Percentiles rank a stretch among this genome's conserved stretches.
These are phyloP conservation scores for Eutrigla gurnardus DNA, from an alignment of 2,797 vertebrate species.

Conservation along the genomic window DNA sequence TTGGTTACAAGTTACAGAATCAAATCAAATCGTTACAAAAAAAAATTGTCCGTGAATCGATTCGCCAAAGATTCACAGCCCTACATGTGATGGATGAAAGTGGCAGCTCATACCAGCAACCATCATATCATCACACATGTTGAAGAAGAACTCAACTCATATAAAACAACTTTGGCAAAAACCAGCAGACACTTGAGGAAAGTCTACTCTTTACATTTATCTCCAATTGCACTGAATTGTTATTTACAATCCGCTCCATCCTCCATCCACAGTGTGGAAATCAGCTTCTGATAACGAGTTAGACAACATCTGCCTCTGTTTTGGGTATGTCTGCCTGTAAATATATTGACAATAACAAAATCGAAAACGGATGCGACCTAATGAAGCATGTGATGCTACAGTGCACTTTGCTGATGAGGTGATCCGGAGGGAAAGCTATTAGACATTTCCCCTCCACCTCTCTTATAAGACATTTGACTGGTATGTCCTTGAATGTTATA, in stretches of 20 bases:
- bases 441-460: conserved; percentile 21
- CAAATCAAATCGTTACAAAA: too few species aligned
- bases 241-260: neutral
- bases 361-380: conserved; percentile 26
- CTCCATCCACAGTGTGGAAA: neutral
- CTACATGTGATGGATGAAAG: neutral
- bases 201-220: neutral
- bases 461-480: conserved; percentile 34
- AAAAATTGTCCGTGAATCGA: too few species aligned
- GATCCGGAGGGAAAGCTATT: conserved; percentile 36
- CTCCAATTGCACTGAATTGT: neutral
- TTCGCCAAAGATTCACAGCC: too few species aligned
- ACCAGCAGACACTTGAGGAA: neutral
- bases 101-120: conserved; percentile 5
- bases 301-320: neutral
- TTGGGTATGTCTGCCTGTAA: neutral
- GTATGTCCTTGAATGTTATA: conserved; percentile 27
- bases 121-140: neutral
- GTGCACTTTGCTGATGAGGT: conserved; percentile 53
- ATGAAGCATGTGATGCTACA: conserved; percentile 20
- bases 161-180: too few species aligned
- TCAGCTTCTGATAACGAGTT: neutral
- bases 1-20: too few species aligned
- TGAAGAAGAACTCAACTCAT: too few species aligned
- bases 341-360: conserved; percentile 25